Evolutionary conservation across 1,140 invertebrate species (phyloP), one percentile per base, ranked within the genome.

Genomic region (Scylla paramamosain): DNA sequence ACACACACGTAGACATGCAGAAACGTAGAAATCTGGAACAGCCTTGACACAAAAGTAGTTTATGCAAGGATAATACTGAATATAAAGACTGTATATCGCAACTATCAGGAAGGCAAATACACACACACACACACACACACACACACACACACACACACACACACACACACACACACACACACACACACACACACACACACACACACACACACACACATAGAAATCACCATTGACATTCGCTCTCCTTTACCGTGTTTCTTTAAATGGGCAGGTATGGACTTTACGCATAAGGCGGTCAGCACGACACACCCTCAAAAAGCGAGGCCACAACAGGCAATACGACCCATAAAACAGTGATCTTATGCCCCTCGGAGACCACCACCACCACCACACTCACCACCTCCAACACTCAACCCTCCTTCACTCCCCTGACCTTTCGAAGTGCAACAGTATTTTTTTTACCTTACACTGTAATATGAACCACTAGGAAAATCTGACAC

Each of bases 61-160:
- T 6, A 39, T 39, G 39, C 39, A 39, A 39, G 39, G 39, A 39
- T 2, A 39, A 39, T 39, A 39, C 39, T 39, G 39, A 39, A 39
- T 39, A 39, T 39, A 39, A 39, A 39, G n/a, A n/a, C n/a, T n/a
- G n/a, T n/a, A n/a, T n/a, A n/a, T n/a, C n/a, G n/a, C n/a, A n/a
- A n/a, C n/a, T n/a, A n/a, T n/a, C n/a, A n/a, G 39, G 39, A 39
- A 39, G 6, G 39, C 10, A 77, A 6, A 77, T 20, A 77, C 67
- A 77, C 67, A 77, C 67, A 77, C 67, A 77, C 67, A 77, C 67
- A 77, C 67, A 77, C 67, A 77, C 67, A 77, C 67, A 77, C 67
- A 77, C 67, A 77, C 67, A 77, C 67, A 77, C 67, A 77, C 67
- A 77, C 67, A 77, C 67, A 77, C 67, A 77, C 67, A 77, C 67